Percentiles rank a stretch among this genome's conserved stretches.
Conservation (phyloP, 2,888 invertebrate species). For the Pristionchus arcanus region DNA sequence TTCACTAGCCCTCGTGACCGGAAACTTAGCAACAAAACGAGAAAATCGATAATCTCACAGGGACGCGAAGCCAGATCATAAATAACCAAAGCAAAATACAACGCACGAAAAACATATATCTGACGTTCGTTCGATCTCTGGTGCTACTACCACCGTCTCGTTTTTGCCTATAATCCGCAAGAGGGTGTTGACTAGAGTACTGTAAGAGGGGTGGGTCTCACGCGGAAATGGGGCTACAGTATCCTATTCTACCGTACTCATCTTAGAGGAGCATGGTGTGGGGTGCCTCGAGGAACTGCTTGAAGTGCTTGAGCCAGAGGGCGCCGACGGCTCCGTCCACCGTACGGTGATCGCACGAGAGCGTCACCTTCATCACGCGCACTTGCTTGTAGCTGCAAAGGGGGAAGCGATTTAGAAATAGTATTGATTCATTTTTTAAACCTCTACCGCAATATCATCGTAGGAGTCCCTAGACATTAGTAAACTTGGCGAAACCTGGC, state of each 20-base stretch:
- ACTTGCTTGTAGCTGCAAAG: constrained; percentile 62
- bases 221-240: not conserved
- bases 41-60: constrained; percentile 31
- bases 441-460: no score
- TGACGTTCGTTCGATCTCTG: constrained; percentile 6
- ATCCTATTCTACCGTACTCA: constrained; percentile 12
- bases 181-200: constrained; percentile 24
- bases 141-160: not conserved
- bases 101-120: constrained; percentile 2
- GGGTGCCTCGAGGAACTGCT: constrained; percentile 92
- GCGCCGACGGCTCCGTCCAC: constrained; percentile 99
- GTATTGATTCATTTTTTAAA: not conserved
- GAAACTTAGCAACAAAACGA: not conserved
- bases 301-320: constrained; percentile 93
- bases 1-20: not conserved
- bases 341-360: constrained; percentile 97
- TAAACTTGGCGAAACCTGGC: no score
- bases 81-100: constrained; percentile 24
- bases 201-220: constrained; percentile 7
- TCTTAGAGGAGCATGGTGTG: constrained; percentile 92
- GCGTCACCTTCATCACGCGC: constrained; percentile 89
- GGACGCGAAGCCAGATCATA: constrained; percentile 22
- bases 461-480: no score
- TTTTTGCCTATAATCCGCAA: not conserved
- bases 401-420: not conserved